Conservation (phyloP, 2,888 invertebrate genomes). For the Erebia palarica region DNA sequence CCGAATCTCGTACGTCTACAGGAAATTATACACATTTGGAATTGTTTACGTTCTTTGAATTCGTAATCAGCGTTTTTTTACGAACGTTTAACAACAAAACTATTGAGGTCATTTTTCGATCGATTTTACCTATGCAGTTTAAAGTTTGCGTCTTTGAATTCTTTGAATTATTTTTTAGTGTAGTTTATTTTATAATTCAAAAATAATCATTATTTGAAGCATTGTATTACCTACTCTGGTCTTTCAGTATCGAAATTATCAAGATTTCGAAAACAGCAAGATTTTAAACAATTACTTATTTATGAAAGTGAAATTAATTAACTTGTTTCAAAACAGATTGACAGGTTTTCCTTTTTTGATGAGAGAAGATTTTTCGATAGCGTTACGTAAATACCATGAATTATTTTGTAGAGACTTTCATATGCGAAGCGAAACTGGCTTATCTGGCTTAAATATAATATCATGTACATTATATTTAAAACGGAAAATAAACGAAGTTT, state of each 20-base stretch:
- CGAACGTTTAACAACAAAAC: constrained; percentile 18
- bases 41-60: constrained; percentile 35
- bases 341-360: constrained; percentile 3
- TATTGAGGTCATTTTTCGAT: constrained; percentile 8
- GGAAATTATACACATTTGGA: constrained; percentile 33
- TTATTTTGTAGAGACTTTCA: background rate
- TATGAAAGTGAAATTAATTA: background rate
- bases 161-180: too few species aligned
- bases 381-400: constrained; percentile 1
- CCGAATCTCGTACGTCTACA: constrained; percentile 23
- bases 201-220: too few species aligned
- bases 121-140: background rate
- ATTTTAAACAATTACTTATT: background rate
- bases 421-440: constrained; percentile 2
- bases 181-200: too few species aligned
- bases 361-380: background rate
- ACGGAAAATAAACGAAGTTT: background rate
- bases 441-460: background rate
- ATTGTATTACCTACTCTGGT: too few species aligned
- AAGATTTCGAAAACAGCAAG: too few species aligned
- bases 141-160: background rate
- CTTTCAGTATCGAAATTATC: too few species aligned
- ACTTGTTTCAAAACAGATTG: background rate
- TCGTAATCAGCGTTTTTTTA: constrained; percentile 29
- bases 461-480: too few species aligned